A percentile compares a stretch with the other conserved stretches of the same genome.
phyloP scores from a whole-genome alignment of 2,797 vertebrate genomes.

The Sebastes goodei region DNA sequence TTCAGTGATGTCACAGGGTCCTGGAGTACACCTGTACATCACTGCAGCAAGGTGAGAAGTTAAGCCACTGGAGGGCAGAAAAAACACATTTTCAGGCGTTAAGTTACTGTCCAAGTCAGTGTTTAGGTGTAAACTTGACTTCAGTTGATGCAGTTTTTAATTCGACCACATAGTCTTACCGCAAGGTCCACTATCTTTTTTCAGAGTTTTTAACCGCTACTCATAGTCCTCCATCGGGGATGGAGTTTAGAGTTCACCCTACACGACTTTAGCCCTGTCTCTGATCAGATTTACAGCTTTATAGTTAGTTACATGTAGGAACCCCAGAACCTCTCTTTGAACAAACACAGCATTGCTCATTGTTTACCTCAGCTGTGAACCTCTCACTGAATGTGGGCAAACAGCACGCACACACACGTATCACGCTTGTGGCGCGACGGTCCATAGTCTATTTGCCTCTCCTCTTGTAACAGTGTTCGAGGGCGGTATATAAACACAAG shows the following conservation, averaged over 20 bases:
- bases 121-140: neutral
- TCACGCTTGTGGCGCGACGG: constrained; percentile 22
- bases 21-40: neutral
- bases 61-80: neutral
- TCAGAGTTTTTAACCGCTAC: neutral
- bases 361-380: constrained; percentile 59
- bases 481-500: constrained; percentile 59
- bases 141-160: neutral
- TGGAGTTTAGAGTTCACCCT: neutral
- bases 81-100: neutral
- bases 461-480: constrained; percentile 60
- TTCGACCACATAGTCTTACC: neutral
- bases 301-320: neutral
- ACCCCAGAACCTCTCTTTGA: constrained; percentile 8
- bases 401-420: constrained; percentile 9
- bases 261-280: neutral
- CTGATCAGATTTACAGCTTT: neutral
- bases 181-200: neutral
- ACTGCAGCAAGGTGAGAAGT: neutral
- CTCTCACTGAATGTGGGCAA: constrained; percentile 43
- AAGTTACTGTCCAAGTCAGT: neutral
- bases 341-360: constrained; percentile 43
- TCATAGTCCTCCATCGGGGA: neutral
- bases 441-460: constrained; percentile 49
- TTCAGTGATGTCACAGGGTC: no score